A percentile compares a stretch with the other conserved stretches of the same genome.
These are phyloP conservation scores for Hystrix cristata DNA, from an alignment of 2,113 vertebrate species.

Conservation along the genomic window DNA sequence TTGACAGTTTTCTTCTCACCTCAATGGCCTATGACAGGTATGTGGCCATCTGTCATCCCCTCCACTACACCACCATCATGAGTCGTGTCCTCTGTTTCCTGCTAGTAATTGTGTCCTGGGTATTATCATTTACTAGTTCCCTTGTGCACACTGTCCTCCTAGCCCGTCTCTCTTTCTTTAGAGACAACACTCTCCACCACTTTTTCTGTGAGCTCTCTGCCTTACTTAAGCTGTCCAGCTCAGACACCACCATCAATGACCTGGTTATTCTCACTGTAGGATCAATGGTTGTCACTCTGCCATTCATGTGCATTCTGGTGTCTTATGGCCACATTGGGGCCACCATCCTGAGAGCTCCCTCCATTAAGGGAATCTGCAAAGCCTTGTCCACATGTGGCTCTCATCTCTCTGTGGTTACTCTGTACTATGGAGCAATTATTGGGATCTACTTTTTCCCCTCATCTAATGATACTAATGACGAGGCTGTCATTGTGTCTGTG, in stretches of 20 bases:
- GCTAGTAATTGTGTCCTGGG: neutral
- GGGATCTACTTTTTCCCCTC: slow-evolving; percentile 35
- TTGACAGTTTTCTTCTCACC: slow-evolving; percentile 76
- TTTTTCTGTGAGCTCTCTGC: slow-evolving; percentile 77
- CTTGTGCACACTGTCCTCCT: slow-evolving; percentile 67
- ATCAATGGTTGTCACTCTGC: neutral
- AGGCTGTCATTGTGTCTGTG: slow-evolving; percentile 63
- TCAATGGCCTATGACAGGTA: slow-evolving; percentile 80
- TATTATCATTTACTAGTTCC: neutral
- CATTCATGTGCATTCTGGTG: slow-evolving; percentile 48
- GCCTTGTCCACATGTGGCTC: slow-evolving; percentile 73
- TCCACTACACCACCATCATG: slow-evolving; percentile 71
- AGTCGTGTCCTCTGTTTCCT: slow-evolving; percentile 47
- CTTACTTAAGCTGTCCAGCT: slow-evolving; percentile 72
- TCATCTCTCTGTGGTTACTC: slow-evolving; percentile 51
- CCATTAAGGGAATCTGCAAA: slow-evolving; percentile 49
- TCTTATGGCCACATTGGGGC: slow-evolving; percentile 60
- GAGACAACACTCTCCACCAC: slow-evolving; percentile 56
- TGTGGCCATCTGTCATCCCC: neutral
- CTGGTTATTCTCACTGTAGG: slow-evolving; percentile 37
- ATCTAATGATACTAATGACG: slow-evolving; percentile 13
- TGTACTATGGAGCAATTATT: slow-evolving; percentile 56
- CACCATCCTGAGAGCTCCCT: slow-evolving; percentile 17
- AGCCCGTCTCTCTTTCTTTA: slow-evolving; percentile 53
- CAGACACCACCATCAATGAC: slow-evolving; percentile 66